Conservation (phyloP, 2,113 vertebrate species). For the Oncorhynchus mykiss region DNA sequence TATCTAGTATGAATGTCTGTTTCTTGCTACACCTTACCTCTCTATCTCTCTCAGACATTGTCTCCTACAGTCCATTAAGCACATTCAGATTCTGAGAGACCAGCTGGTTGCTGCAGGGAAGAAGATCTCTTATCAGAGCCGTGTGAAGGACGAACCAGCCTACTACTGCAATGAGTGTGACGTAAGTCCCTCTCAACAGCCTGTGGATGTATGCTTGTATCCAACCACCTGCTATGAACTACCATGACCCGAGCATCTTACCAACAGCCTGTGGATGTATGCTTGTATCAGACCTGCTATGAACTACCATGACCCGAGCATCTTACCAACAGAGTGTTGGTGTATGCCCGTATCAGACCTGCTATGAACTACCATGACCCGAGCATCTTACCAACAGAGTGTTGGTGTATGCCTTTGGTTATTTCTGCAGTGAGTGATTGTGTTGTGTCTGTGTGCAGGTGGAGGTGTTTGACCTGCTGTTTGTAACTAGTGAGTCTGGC, state of each 20-base stretch:
- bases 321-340: not conserved
- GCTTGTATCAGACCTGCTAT: not conserved
- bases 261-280: not conserved
- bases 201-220: not conserved
- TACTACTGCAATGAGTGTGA: conserved; percentile 95
- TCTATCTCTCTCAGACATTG: conserved; percentile 76
- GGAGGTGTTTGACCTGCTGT: conserved; percentile 89
- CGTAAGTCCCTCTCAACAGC: conserved; percentile 64
- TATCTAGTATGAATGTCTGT: too few relatives aligned
- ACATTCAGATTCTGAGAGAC: conserved; percentile 85
- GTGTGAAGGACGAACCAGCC: conserved; percentile 89
- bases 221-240: not conserved
- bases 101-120: conserved; percentile 83
- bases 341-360: not conserved
- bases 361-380: not conserved
- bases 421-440: not conserved
- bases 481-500: conserved; percentile 87
- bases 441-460: conserved; percentile 69
- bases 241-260: not conserved
- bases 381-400: not conserved
- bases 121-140: conserved; percentile 88
- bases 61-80: conserved; percentile 89
- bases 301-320: too few relatives aligned
- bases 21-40: too few relatives aligned
- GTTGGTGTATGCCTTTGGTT: too few relatives aligned